Evolutionary conservation across 2,113 vertebrate species (phyloP).

Genomic region (Hassar affinis): DNA sequence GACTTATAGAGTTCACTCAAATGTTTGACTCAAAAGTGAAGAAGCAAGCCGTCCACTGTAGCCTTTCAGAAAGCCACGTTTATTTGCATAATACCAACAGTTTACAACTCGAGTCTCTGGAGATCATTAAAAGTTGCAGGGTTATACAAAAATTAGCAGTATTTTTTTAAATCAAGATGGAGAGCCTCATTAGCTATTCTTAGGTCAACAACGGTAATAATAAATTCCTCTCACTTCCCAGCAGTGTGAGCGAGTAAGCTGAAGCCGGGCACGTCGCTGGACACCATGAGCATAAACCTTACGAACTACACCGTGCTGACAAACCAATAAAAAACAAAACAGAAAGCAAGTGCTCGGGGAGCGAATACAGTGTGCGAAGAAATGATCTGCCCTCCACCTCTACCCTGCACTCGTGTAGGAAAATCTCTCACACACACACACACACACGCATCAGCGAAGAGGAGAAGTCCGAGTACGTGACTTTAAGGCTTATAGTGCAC

Average conservation of each 20-base stretch:
- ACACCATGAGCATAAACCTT: not conserved
- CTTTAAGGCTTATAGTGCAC: slow-evolving; percentile 65
- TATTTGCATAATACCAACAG: slow-evolving; percentile 71
- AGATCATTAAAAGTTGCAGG: slow-evolving; percentile 58
- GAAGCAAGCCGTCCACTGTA: not conserved
- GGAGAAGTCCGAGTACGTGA: slow-evolving; percentile 45
- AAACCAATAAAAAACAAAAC: not conserved
- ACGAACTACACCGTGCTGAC: not conserved
- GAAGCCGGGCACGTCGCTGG: slow-evolving; percentile 55
- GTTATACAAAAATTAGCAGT: slow-evolving; percentile 56
- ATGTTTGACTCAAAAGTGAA: not conserved
- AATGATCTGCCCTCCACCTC: slow-evolving; percentile 57
- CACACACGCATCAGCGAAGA: not conserved
- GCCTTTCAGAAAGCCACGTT: slow-evolving; percentile 71
- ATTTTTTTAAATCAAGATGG: slow-evolving; percentile 42
- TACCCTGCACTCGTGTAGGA: slow-evolving; percentile 52
- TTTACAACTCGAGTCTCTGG: slow-evolving; percentile 64
- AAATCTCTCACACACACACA: not conserved
- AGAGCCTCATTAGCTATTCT: slow-evolving; percentile 44
- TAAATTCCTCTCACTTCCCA: slow-evolving; percentile 73
- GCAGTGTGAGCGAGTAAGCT: slow-evolving; percentile 72
- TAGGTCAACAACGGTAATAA: slow-evolving; percentile 49
- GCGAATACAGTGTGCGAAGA: slow-evolving; percentile 69
- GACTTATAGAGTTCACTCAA: too few species aligned
- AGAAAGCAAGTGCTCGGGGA: slow-evolving; percentile 59